phyloP scores from a whole-genome alignment of 2,888 invertebrate genomes.

The Drosophila anomalata region DNA sequence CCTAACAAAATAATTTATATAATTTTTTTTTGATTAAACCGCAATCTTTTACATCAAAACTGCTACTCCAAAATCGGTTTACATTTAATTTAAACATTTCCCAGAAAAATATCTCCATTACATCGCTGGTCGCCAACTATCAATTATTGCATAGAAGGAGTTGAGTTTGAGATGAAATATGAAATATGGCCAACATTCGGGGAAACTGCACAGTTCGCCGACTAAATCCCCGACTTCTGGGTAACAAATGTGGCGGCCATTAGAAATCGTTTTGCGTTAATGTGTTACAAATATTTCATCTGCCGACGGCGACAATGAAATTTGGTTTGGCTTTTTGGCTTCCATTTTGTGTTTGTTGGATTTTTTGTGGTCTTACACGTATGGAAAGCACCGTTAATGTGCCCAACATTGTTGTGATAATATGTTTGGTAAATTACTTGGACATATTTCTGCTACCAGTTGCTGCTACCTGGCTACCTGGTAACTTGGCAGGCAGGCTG shows the following conservation, averaged over 20 bases:
- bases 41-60: not conserved
- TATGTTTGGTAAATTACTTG: constrained; percentile 72
- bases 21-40: not conserved
- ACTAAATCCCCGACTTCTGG: constrained; percentile 50
- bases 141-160: constrained; percentile 25
- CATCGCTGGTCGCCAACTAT: constrained; percentile 30
- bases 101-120: constrained; percentile 43
- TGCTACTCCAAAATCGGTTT: constrained; percentile 10
- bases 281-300: constrained; percentile 78
- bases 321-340: constrained; percentile 16
- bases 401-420: constrained; percentile 74
- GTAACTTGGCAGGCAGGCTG: not conserved
- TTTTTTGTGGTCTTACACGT: constrained; percentile 48
- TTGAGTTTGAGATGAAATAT: constrained; percentile 44
- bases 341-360: constrained; percentile 40
- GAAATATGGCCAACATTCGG: constrained; percentile 39
- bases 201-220: constrained; percentile 36
- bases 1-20: too few relatives aligned
- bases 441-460: constrained; percentile 59
- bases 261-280: constrained; percentile 76
- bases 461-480: constrained; percentile 26
- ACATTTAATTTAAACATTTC: constrained; percentile 40
- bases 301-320: constrained; percentile 11
- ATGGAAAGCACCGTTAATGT: constrained; percentile 74
- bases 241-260: constrained; percentile 68